Conservation (phyloP, 2,797 vertebrate species). For the Paedocypris micromegethes region DNA sequence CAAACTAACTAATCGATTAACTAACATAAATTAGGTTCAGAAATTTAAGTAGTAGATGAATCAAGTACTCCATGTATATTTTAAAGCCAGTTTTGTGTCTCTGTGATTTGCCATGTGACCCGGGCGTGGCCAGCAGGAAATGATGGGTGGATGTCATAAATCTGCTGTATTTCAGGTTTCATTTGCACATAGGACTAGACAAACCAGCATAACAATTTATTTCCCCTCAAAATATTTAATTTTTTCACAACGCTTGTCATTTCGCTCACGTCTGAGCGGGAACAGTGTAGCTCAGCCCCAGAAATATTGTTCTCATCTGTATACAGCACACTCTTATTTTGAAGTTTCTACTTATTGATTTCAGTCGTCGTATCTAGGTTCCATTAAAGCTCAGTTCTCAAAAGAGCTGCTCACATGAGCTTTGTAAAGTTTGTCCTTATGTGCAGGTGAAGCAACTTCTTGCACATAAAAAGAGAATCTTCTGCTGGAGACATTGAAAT, state of each 20-base stretch:
- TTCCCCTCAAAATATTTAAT: too few relatives aligned
- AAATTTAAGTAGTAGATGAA: too few relatives aligned
- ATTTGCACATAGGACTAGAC: too few relatives aligned
- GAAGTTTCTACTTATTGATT: slow-evolving; percentile 5
- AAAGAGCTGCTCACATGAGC: slow-evolving; percentile 17
- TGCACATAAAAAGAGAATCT: background rate
- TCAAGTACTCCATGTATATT: too few relatives aligned
- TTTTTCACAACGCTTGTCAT: background rate
- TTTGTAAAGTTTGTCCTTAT: slow-evolving; percentile 20
- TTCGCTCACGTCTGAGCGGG: background rate
- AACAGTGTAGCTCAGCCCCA: background rate
- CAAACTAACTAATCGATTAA: too few relatives aligned
- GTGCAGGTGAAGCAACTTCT: slow-evolving; percentile 23
- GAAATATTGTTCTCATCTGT: background rate
- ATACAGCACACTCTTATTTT: background rate
- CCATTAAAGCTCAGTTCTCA: slow-evolving; percentile 5
- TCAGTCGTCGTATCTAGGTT: slow-evolving; percentile 17
- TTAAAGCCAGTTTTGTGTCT: too few relatives aligned
- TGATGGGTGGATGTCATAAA: too few relatives aligned
- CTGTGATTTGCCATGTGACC: too few relatives aligned
- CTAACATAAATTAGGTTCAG: too few relatives aligned
- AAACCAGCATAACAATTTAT: too few relatives aligned
- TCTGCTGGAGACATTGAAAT: slow-evolving; percentile 8
- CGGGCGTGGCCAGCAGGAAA: too few relatives aligned
- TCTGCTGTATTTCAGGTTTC: too few relatives aligned